Evolutionary conservation across 2,113 vertebrate genomes (phyloP), one percentile per base, ranked within the genome.

Genomic region (Stegostoma tigrinum): DNA sequence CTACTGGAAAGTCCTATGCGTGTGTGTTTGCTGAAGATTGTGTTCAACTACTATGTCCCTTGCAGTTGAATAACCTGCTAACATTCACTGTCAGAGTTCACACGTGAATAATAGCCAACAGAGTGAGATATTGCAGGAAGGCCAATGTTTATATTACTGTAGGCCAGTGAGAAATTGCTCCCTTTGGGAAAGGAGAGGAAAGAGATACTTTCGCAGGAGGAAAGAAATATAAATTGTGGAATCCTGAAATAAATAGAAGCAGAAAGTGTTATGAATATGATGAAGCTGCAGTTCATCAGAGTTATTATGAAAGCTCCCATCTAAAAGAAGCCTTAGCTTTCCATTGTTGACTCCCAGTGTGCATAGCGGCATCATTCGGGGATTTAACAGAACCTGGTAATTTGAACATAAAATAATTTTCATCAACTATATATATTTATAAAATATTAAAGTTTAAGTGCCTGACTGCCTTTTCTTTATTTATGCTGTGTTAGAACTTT

Each of bases 401-500:
- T 14, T 95, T 34, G 94, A 34, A 68, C 94, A 72, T 30, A 34
- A 95, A 95, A 45, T 48, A 95, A 95, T 95, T 48, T 45, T 34
- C 10, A 95, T 72, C 38, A 95, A 72, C 42, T n/a, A 34, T 95
- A 72, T 72, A 72, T 72, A 72, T 95, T 95, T 95, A 95, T 72
- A 34, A 45, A 70, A 42, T 42, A 72, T 72, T 75, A 95, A 48
- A 72, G 67, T 45, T 97, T 97, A 80, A 83, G 68, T 38, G 75
- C 24, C 70, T 48, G 94, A 68, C 90, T 34, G 27, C 67, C 66
- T 96, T 24, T 95, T 96, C 95, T 96, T 55, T 97, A 97, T 96
- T 97, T 97, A 96, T 97, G 96, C 97, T 97, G 97, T 97, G 97
- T 96, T 97, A 97, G 97, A 97, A 97, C 98, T 97, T 98, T 98